Evolutionary conservation across 2,797 vertebrate species (phyloP).

Genomic region (Clarias pachynema): DNA sequence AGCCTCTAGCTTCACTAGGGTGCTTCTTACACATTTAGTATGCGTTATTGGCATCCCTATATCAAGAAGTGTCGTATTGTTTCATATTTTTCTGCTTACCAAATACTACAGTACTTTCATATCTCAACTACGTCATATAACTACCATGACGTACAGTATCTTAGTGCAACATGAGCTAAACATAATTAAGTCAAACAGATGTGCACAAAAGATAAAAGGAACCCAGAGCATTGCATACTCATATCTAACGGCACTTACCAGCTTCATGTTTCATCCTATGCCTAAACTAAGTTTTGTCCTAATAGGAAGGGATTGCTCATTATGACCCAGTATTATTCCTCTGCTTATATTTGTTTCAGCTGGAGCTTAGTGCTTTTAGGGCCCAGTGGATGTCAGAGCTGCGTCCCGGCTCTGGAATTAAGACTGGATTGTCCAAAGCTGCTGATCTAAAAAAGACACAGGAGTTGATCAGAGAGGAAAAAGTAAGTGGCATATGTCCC

Average conservation of each 20-base stretch:
- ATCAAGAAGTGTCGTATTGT: too few species aligned
- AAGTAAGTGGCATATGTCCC: slow-evolving; percentile 70
- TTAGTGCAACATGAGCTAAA: too few species aligned
- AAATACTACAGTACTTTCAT: not conserved
- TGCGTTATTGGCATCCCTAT: too few species aligned
- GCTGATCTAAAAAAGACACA: slow-evolving; percentile 82
- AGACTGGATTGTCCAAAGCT: slow-evolving; percentile 67
- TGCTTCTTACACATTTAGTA: too few species aligned
- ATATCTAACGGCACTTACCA: not conserved
- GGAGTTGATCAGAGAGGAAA: slow-evolving; percentile 87
- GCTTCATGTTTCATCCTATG: not conserved
- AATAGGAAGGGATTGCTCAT: not conserved
- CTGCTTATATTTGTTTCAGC: slow-evolving; percentile 64
- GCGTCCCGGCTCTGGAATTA: slow-evolving; percentile 75
- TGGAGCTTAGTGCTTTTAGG: slow-evolving; percentile 92
- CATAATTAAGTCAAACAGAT: not conserved
- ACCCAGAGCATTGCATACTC: not conserved
- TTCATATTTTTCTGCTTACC: too few species aligned
- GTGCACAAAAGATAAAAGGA: not conserved
- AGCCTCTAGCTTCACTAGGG: too few species aligned
- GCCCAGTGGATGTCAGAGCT: slow-evolving; percentile 98
- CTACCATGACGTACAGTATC: not conserved
- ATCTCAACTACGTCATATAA: not conserved
- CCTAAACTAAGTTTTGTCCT: not conserved
- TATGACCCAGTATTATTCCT: not conserved